Evolutionary conservation across 1,140 invertebrate genomes (phyloP).

Genomic region (Sinella curviseta): DNA sequence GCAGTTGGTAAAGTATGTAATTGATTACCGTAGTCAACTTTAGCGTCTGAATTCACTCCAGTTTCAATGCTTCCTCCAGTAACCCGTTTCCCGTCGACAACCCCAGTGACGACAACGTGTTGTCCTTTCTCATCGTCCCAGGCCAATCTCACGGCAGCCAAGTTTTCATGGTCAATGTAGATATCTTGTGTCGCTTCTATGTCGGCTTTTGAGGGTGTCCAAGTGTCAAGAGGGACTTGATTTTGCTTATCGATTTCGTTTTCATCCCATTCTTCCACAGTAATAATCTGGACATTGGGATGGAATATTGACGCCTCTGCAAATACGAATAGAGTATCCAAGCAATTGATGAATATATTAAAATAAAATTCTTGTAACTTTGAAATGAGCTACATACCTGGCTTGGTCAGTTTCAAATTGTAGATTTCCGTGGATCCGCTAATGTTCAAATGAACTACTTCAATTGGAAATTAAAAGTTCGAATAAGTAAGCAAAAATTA

Average conservation of each 20-base stretch:
- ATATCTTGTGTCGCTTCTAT: background rate
- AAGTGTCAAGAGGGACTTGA: background rate
- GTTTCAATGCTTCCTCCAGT: background rate
- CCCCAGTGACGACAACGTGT: background rate
- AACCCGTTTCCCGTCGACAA: background rate
- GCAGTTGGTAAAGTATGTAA: too few relatives aligned
- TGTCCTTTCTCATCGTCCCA: background rate
- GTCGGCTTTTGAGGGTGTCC: background rate
- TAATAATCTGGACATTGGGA: background rate
- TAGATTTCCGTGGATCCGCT: too few relatives aligned
- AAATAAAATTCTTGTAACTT: background rate
- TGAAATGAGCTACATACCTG: background rate
- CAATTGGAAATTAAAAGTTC: too few relatives aligned
- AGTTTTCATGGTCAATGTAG: background rate
- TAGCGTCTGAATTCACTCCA: background rate
- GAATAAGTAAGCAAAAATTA: too few relatives aligned
- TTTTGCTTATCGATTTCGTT: background rate
- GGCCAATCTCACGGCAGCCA: background rate
- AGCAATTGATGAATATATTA: background rate
- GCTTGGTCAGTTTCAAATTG: background rate
- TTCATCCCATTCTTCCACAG: too few relatives aligned
- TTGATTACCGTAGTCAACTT: background rate
- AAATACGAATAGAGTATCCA: background rate
- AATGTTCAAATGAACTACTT: too few relatives aligned
- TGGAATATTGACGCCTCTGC: background rate